These are phyloP conservation scores for Caenorhabditis sulstoni DNA, from an alignment of 2,888 invertebrate genomes.

Conservation along the genomic window DNA sequence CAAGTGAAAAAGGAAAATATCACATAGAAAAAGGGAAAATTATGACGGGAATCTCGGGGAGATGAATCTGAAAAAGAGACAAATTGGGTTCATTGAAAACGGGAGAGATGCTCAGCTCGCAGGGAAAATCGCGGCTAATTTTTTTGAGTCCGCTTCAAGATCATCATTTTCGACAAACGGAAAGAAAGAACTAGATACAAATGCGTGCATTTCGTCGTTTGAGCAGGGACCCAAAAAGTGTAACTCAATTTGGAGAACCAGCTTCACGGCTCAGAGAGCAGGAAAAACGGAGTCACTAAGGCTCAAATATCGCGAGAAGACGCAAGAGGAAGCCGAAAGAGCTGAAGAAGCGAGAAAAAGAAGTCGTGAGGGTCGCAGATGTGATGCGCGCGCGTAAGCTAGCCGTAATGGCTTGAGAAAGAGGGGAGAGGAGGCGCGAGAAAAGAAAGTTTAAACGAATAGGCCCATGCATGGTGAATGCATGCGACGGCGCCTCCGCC, in stretches of 20 bases:
- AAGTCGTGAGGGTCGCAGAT: slow-evolving; percentile 33
- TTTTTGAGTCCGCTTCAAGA: no score
- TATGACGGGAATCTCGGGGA: background rate
- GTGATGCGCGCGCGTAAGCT: slow-evolving; percentile 12
- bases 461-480: slow-evolving; percentile 53
- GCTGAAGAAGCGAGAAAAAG: slow-evolving; percentile 8
- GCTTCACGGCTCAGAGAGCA: slow-evolving; percentile 49
- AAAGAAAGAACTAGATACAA: no score
- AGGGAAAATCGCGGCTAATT: background rate
- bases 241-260: slow-evolving; percentile 39
- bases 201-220: background rate
- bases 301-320: slow-evolving; percentile 32
- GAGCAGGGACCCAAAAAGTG: slow-evolving; percentile 25
- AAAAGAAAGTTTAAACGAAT: slow-evolving; percentile 53
- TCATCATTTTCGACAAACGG: no score
- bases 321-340: slow-evolving; percentile 5
- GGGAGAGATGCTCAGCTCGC: background rate
- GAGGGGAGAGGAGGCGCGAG: slow-evolving; percentile 36
- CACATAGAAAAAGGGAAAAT: background rate
- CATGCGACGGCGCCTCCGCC: slow-evolving; percentile 12
- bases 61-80: background rate
- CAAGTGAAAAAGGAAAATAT: background rate
- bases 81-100: background rate
- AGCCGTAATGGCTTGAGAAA: slow-evolving; percentile 26
- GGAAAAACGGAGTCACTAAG: slow-evolving; percentile 11